Evolutionary conservation across 2,797 vertebrate genomes (phyloP).

Genomic region (Decapterus maruadsi): DNA sequence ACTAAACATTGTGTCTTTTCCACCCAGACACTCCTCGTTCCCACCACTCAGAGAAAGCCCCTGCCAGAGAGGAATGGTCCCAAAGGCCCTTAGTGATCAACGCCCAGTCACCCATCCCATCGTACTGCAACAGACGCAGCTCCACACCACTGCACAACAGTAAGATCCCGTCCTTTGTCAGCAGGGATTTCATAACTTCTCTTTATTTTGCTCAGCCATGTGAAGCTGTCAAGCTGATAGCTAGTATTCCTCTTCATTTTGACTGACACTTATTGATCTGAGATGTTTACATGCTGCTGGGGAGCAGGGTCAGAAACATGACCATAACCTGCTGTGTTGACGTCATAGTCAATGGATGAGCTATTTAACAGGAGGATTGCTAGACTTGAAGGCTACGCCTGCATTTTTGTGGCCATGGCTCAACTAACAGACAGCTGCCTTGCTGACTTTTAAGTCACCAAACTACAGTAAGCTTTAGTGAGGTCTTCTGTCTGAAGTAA

Average conservation of each 20-base stretch:
- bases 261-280: not conserved
- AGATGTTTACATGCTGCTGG: not conserved
- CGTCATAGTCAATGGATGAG: not conserved
- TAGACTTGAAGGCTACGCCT: constrained; percentile 1
- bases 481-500: constrained; percentile 14
- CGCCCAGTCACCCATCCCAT: constrained; percentile 54
- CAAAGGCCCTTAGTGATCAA: constrained; percentile 78
- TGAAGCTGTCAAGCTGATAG: not conserved
- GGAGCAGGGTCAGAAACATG: too few species aligned
- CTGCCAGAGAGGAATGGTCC: constrained; percentile 84
- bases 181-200: not conserved
- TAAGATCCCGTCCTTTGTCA: constrained; percentile 61
- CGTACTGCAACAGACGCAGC: constrained; percentile 46
- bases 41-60: constrained; percentile 81
- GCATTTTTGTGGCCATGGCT: not conserved
- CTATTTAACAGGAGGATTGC: not conserved
- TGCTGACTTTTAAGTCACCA: constrained; percentile 14
- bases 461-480: not conserved
- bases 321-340: not conserved
- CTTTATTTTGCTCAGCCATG: not conserved
- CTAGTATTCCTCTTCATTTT: not conserved
- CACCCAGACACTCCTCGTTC: constrained; percentile 79
- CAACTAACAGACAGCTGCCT: not conserved
- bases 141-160: constrained; percentile 66
- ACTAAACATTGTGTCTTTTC: constrained; percentile 11